These are phyloP conservation scores for Bedellia somnulentella DNA, from an alignment of 2,888 invertebrate genomes.

Conservation along the genomic window DNA sequence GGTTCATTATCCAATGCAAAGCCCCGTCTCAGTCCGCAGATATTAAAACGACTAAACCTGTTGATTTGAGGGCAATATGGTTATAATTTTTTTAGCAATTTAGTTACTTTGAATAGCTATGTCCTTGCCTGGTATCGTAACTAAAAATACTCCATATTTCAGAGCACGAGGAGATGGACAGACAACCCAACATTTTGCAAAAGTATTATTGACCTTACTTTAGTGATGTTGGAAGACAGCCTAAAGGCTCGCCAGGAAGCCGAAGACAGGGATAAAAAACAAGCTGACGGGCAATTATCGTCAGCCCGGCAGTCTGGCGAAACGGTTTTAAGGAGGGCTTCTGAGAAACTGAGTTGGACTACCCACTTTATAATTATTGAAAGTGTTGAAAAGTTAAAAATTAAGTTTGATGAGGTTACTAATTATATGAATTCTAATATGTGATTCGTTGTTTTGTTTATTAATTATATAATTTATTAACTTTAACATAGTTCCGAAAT, in stretches of 20 bases:
- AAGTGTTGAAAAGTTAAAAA: constrained; percentile 25
- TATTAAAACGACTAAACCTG: no score
- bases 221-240: constrained; percentile 60
- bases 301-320: constrained; percentile 61
- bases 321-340: constrained; percentile 54
- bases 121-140: no score
- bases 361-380: constrained; percentile 32
- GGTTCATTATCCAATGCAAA: no score
- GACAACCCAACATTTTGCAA: constrained; percentile 60
- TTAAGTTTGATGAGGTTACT: constrained; percentile 25
- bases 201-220: constrained; percentile 64
- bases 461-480: no score
- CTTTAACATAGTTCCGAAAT: no score
- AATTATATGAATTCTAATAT: constrained; percentile 47
- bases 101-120: no score
- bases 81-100: no score
- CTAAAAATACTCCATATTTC: constrained; percentile 17
- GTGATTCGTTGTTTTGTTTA: constrained; percentile 19
- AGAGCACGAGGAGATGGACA: constrained; percentile 57
- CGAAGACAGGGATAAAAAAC: constrained; percentile 43
- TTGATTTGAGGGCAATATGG: no score
- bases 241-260: constrained; percentile 51
- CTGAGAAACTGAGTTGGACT: constrained; percentile 45
- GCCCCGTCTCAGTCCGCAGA: no score
- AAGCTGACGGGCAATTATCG: constrained; percentile 58